Evolutionary conservation across 2,888 invertebrate species (phyloP), one percentile per base, ranked within the genome.

Genomic region (Eupithecia inturbata): DNA sequence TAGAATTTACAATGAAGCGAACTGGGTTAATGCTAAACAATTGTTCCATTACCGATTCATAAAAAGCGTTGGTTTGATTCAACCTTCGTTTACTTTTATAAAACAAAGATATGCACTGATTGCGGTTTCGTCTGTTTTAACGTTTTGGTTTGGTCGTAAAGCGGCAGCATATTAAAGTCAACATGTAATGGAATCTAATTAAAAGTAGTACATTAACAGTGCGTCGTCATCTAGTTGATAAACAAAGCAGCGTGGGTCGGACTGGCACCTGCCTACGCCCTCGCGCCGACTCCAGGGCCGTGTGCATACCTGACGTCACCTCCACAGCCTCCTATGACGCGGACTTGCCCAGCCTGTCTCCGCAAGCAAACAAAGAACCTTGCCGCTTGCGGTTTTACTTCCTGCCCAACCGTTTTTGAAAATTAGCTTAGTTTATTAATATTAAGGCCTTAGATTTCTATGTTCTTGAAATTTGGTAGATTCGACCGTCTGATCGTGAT

Each of bases 301-400:
- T 92, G 93, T 92, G 94, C 94, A 94, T 82, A 82, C 80, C 82
- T 92, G 87, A 91, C 92, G 92, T 93, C 91, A 93, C 84, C 90
- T 77, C 80, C 72, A 81, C 86, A 91, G 88, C 93, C 92, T 93
- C 86, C 85, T 80, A 82, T 86, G 87, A 88, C 85, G 83, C 82
- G 80, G 79, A 82, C 78, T 84, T 82, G 80, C 83, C 82, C 86
- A 87, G 88, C 87, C 87, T 82, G 79, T 80, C 79, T 85, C 70
- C 80, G 82, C 84, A 84, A 82, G 83, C 84, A 82, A 81, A 82
- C 78, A 78, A 78, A 78, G 66, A 76, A 75, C 76, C 28, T 64
- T 57, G 33, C 71, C 73, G 74, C 74, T 62, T 70, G 73, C 66
- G 68, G 45, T 72, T 72, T 73, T 57, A 83, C 73, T 80, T 81